Evolutionary conservation across 2,797 vertebrate genomes (phyloP).

Genomic region (Micrastur ruficollis): DNA sequence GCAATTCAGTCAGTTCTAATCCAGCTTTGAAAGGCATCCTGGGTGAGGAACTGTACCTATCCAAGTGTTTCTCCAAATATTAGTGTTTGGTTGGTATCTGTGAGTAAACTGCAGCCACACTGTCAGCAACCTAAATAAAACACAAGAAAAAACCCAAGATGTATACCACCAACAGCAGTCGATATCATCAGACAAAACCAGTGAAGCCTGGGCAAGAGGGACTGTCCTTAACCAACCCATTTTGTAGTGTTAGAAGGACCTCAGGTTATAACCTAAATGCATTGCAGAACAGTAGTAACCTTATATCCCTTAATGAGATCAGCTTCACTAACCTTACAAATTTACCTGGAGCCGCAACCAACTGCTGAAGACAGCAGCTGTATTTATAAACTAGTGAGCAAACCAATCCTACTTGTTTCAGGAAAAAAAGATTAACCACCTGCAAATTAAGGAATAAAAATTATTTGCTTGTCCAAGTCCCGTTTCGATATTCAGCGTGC

Average conservation of each 20-base stretch:
- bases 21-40: conserved; percentile 81
- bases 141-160: not conserved
- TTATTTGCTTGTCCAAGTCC: not conserved
- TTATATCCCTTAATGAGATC: not conserved
- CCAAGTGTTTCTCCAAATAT: conserved; percentile 35
- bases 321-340: not conserved
- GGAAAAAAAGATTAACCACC: not conserved
- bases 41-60: conserved; percentile 11
- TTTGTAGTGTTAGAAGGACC: not conserved
- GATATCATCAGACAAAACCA: not conserved
- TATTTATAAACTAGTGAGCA: not conserved
- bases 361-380: not conserved
- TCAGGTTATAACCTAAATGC: not conserved
- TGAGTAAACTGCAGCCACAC: conserved; percentile 20
- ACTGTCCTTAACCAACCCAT: not conserved
- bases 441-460: not conserved
- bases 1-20: conserved; percentile 79
- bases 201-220: not conserved
- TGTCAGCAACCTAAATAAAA: conserved; percentile 33
- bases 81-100: conserved; percentile 38
- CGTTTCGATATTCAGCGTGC: not conserved
- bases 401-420: not conserved
- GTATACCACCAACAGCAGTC: not conserved
- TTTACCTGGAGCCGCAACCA: not conserved
- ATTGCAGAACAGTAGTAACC: not conserved